Conservation (phyloP, 2,113 vertebrate genomes). For the Corythornis madagascariensis region DNA sequence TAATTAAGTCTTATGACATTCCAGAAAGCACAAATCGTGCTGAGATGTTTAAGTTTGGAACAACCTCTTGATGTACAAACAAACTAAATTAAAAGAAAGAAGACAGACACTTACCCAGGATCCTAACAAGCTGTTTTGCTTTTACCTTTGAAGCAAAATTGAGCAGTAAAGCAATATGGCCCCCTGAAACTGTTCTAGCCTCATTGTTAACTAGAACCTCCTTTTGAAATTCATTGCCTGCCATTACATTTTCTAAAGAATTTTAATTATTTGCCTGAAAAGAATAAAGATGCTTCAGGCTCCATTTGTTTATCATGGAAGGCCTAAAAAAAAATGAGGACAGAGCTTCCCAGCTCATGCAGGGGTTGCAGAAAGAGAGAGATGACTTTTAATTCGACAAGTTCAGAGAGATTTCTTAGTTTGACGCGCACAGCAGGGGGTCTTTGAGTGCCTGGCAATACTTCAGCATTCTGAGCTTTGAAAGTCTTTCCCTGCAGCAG, state of each 20-base stretch:
- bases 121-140: conserved; percentile 75
- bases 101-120: conserved; percentile 34
- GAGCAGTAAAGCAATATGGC: conserved; percentile 38
- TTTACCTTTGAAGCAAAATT: conserved; percentile 73
- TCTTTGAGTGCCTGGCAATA: conserved; percentile 89
- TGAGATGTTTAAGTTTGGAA: conserved; percentile 77
- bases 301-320: conserved; percentile 85
- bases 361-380: conserved; percentile 87
- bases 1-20: conserved; percentile 80
- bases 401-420: conserved; percentile 96
- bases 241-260: conserved; percentile 80
- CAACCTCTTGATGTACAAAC: conserved; percentile 76
- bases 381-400: conserved; percentile 96
- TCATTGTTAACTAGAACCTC: conserved; percentile 72
- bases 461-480: conserved; percentile 91
- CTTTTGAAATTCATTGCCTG: conserved; percentile 80
- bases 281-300: conserved; percentile 82
- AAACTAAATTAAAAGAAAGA: conserved; percentile 65
- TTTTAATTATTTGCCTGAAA: conserved; percentile 84
- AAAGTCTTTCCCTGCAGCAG: conserved; percentile 92
- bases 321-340: conserved; percentile 79
- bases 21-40: conserved; percentile 74
- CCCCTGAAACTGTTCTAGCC: conserved; percentile 68
- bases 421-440: conserved; percentile 90
- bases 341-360: conserved; percentile 86